Conservation (phyloP, 2,888 invertebrate species). For the Latrodectus elegans region DNA sequence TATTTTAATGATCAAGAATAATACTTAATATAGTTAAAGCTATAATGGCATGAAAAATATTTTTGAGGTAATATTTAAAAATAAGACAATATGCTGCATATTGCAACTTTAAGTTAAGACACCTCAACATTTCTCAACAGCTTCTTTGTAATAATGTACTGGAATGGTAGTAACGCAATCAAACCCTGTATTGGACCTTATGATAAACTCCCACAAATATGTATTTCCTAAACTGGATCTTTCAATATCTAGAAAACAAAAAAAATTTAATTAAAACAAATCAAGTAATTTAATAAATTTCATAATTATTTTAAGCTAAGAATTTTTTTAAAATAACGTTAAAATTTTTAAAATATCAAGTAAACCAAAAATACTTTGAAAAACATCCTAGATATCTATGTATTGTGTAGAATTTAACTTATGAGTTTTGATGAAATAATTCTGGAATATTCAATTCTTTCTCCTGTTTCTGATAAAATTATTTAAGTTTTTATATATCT, state of each 20-base stretch:
- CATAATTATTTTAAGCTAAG: no score
- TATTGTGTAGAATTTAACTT: no score
- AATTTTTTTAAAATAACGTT: no score
- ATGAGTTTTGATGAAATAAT: no score
- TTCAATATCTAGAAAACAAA: slow-evolving; percentile 52
- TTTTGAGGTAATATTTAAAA: slow-evolving; percentile 42
- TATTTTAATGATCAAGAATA: slow-evolving; percentile 7
- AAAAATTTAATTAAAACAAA: background rate
- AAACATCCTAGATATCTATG: no score
- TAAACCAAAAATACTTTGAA: no score
- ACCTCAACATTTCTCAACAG: slow-evolving; percentile 12
- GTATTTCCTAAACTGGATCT: background rate
- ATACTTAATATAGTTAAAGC: slow-evolving; percentile 19
- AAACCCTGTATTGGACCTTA: slow-evolving; percentile 60
- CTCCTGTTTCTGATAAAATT: no score
- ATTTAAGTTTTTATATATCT: no score
- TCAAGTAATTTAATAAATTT: no score
- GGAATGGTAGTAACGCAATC: slow-evolving; percentile 56
- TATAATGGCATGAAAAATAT: slow-evolving; percentile 38
- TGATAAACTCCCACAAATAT: slow-evolving; percentile 26
- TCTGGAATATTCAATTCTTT: no score
- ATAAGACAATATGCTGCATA: slow-evolving; percentile 25
- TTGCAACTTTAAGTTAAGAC: slow-evolving; percentile 18
- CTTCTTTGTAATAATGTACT: slow-evolving; percentile 14
- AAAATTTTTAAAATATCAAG: no score